Conservation (phyloP, 2,888 invertebrate species). For the Drosophila mayaguana region DNA sequence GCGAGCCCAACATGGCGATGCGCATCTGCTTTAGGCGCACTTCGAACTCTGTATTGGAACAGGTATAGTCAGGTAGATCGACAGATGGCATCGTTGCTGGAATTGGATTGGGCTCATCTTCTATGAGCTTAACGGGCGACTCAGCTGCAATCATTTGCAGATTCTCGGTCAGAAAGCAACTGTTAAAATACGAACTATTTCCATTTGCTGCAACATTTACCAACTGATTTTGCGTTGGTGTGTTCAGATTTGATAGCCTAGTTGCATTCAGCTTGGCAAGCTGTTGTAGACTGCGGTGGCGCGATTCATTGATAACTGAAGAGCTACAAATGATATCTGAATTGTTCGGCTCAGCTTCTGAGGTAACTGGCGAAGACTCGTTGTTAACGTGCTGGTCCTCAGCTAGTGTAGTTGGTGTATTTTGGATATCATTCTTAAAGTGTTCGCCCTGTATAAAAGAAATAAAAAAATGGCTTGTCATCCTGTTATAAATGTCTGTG, state of each 20-base stretch:
- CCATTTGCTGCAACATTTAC: conserved; percentile 6
- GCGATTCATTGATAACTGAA: not conserved
- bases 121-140: conserved; percentile 59
- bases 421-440: conserved; percentile 12
- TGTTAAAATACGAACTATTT: conserved; percentile 28
- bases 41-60: conserved; percentile 57
- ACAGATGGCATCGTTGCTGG: not conserved
- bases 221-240: conserved; percentile 29
- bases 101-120: conserved; percentile 46
- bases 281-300: conserved; percentile 46
- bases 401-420: not conserved
- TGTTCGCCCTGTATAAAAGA: conserved; percentile 42
- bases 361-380: conserved; percentile 57
- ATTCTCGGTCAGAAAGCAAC: conserved; percentile 42
- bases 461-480: conserved; percentile 5
- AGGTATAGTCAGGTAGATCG: conserved; percentile 31
- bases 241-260: conserved; percentile 13
- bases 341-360: conserved; percentile 25
- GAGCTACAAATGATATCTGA: not conserved
- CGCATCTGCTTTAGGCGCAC: conserved; percentile 57
- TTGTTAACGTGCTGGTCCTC: conserved; percentile 39
- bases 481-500: not conserved
- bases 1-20: conserved; percentile 48
- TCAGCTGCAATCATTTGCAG: conserved; percentile 66
- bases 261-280: conserved; percentile 58